These are phyloP conservation scores for Eustalomyia histrio DNA, from an alignment of 2,888 invertebrate genomes.

Conservation along the genomic window DNA sequence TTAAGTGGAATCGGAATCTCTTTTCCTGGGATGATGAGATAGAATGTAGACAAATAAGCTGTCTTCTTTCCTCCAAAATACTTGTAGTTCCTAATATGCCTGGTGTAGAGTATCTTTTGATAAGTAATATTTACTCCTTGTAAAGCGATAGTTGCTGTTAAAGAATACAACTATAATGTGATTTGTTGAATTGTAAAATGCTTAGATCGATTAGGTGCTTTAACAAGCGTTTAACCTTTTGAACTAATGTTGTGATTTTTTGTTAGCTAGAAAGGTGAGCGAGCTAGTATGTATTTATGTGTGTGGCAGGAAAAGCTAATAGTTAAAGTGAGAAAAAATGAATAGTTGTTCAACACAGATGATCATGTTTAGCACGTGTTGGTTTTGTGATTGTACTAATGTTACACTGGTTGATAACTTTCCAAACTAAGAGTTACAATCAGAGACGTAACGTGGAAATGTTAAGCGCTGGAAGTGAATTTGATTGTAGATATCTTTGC, in stretches of 20 bases:
- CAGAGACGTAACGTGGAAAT: neutral
- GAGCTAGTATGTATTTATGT: neutral
- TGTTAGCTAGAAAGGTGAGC: slow-evolving; percentile 3
- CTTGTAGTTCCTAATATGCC: neutral
- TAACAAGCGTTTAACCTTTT: slow-evolving; percentile 74
- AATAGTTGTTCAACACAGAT: slow-evolving; percentile 25
- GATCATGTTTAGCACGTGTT: slow-evolving; percentile 61
- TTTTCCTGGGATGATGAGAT: too few relatives aligned
- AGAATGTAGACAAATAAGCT: too few relatives aligned
- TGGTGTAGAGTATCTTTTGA: neutral
- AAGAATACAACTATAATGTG: slow-evolving; percentile 32
- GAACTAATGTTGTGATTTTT: slow-evolving; percentile 68
- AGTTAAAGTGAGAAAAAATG: slow-evolving; percentile 4
- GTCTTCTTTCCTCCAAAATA: too few relatives aligned
- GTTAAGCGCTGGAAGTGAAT: neutral
- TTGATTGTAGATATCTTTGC: too few relatives aligned
- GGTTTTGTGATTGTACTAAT: slow-evolving; percentile 33
- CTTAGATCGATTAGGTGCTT: slow-evolving; percentile 64
- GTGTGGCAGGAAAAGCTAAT: neutral
- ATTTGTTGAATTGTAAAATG: slow-evolving; percentile 60
- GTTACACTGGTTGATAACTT: slow-evolving; percentile 47
- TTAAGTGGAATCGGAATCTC: too few relatives aligned
- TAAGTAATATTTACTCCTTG: slow-evolving; percentile 44
- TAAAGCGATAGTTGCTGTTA: slow-evolving; percentile 23
- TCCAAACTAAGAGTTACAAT: slow-evolving; percentile 27